Evolutionary conservation across 2,797 vertebrate species (phyloP).

Genomic region (Chelon auratus): DNA sequence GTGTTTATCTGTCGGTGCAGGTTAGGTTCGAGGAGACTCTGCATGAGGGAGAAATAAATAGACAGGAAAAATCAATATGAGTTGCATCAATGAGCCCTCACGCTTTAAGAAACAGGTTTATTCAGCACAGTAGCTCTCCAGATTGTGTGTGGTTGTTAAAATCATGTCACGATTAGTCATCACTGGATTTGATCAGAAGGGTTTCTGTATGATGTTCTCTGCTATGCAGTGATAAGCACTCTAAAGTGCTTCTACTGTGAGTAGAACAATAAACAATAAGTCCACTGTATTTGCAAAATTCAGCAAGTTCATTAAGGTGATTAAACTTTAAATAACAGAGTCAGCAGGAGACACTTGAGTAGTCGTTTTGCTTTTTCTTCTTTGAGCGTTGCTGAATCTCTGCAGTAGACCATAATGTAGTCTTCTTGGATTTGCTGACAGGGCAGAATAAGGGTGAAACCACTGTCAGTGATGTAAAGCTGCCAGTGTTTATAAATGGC

Average conservation of each 20-base stretch:
- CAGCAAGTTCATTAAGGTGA: conserved; percentile 7
- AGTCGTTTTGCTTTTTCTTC: conserved; percentile 12
- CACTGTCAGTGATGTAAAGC: conserved; percentile 59
- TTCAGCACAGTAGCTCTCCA: conserved; percentile 42
- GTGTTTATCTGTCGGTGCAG: conserved; percentile 72
- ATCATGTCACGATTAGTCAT: conserved; percentile 47
- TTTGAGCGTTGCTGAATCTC: conserved; percentile 19
- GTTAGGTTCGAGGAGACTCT: conserved; percentile 47
- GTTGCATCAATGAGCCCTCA: conserved; percentile 57
- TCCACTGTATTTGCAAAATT: not conserved
- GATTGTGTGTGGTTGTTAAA: conserved; percentile 47
- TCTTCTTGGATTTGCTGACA: conserved; percentile 57
- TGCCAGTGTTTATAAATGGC: conserved; percentile 59
- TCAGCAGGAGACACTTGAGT: conserved; percentile 23
- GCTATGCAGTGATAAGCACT: not conserved
- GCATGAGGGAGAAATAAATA: conserved; percentile 66
- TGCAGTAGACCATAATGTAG: conserved; percentile 23
- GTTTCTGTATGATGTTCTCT: conserved; percentile 4
- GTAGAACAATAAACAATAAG: conserved; percentile 13
- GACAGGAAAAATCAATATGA: conserved; percentile 71
- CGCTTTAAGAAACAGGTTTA: conserved; percentile 50
- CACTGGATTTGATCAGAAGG: conserved; percentile 29
- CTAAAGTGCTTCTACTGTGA: conserved; percentile 7
- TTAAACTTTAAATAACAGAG: conserved; percentile 1
- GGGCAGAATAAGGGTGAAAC: conserved; percentile 42